These are phyloP conservation scores for Herminia tarsipennalis DNA, from an alignment of 2,888 invertebrate genomes.

Conservation along the genomic window DNA sequence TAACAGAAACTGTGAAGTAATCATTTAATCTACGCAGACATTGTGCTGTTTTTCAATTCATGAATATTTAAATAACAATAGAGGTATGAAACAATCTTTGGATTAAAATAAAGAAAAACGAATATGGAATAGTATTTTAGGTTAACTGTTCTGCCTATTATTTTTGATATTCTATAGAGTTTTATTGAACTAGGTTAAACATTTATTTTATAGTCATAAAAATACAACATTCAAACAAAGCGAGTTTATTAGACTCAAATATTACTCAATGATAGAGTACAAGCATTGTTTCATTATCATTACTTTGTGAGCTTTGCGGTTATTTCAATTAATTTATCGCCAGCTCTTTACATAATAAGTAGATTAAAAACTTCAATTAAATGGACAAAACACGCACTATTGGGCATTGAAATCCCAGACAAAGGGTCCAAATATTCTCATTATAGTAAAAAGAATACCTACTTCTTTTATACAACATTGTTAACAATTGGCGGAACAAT, in stretches of 20 bases:
- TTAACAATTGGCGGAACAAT: conserved; percentile 62
- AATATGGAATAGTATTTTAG: not conserved
- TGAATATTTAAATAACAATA: conserved; percentile 13
- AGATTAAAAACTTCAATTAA: conserved; percentile 23
- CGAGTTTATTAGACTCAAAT: too few relatives aligned
- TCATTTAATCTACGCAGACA: conserved; percentile 34
- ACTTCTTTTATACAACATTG: conserved; percentile 48
- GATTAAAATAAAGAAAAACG: not conserved
- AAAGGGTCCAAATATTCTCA: conserved; percentile 37
- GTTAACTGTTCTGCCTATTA: too few relatives aligned
- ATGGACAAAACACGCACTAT: conserved; percentile 28
- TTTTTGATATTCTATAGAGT: too few relatives aligned
- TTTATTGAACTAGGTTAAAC: too few relatives aligned
- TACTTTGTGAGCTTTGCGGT: conserved; percentile 4
- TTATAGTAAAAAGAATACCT: conserved; percentile 33
- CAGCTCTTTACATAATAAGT: conserved; percentile 15
- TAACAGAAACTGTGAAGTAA: conserved; percentile 43
- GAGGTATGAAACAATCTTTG: not conserved
- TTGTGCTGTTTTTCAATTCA: conserved; percentile 15
- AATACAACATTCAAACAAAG: too few relatives aligned
- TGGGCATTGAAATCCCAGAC: conserved; percentile 39
- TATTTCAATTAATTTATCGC: conserved; percentile 8
- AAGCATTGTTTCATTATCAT: not conserved
- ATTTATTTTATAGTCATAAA: too few relatives aligned
- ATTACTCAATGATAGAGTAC: too few relatives aligned